Conservation (phyloP, 2,113 vertebrate species). For the Chascanopsetta lugubris region DNA sequence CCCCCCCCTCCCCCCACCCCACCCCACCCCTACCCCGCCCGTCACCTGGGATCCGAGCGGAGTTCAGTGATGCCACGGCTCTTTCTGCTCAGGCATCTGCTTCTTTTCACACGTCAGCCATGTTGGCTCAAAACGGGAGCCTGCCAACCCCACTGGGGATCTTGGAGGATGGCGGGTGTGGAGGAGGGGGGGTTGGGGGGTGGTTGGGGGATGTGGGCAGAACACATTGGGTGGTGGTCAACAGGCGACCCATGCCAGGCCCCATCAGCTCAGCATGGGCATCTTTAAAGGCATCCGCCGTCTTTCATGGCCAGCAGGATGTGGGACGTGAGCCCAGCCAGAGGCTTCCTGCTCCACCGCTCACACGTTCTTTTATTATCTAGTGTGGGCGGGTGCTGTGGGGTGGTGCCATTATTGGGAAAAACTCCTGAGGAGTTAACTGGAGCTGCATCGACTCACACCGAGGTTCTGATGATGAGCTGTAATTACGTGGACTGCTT, state of each 20-base stretch:
- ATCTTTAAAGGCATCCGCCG: slow-evolving; percentile 69
- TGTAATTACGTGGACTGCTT: too few species aligned
- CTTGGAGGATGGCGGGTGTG: slow-evolving; percentile 46
- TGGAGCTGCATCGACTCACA: slow-evolving; percentile 49
- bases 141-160: slow-evolving; percentile 48
- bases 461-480: slow-evolving; percentile 31
- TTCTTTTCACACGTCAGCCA: slow-evolving; percentile 74
- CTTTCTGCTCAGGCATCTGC: slow-evolving; percentile 73
- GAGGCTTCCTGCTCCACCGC: slow-evolving; percentile 65
- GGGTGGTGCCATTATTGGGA: slow-evolving; percentile 27
- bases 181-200: slow-evolving; percentile 33
- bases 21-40: slow-evolving; percentile 63
- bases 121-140: slow-evolving; percentile 59
- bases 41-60: slow-evolving; percentile 52
- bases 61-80: slow-evolving; percentile 60
- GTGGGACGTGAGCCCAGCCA: slow-evolving; percentile 70
- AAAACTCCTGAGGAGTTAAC: slow-evolving; percentile 43
- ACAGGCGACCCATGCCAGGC: slow-evolving; percentile 67
- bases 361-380: slow-evolving; percentile 68
- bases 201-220: too few species aligned
- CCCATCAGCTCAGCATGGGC: slow-evolving; percentile 67
- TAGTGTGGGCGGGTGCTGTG: slow-evolving; percentile 47
- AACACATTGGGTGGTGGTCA: slow-evolving; percentile 61
- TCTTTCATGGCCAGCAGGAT: slow-evolving; percentile 68
- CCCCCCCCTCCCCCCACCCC: slow-evolving; percentile 74